Evolutionary conservation across 1,140 invertebrate genomes (phyloP), one percentile per base, ranked within the genome.

Genomic region (Aporrectodea caliginosa): DNA sequence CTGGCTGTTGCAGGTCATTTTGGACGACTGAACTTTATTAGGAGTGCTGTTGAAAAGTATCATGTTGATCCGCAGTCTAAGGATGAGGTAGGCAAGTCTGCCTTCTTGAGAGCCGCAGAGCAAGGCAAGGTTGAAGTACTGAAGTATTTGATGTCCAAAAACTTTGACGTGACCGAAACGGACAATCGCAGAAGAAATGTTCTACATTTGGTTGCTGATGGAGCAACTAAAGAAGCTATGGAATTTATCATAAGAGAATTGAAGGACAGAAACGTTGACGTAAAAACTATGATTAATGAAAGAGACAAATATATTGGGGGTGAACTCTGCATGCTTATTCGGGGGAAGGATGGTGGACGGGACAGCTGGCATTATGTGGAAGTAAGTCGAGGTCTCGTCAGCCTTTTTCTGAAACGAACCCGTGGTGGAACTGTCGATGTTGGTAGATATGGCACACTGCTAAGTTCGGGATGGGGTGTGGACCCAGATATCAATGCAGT

Each of bases 321-420:
- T 6, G 43, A 58, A 22, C 43, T 58, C 6, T 58, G 43, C 43
- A 58, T 58, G 43, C 22, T 58, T 6, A 58, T 58, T 58, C 43
- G 43, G 22, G 43, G 43, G 6, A 58, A 58, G 43, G 43, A 58
- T 22, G 22, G 22, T 34, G 80, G 71, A 2, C 14, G 29, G 32
- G n/a, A 72, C 31, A 32, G n/a, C 70, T 72, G 70, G 70, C n/a
- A 72, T 27, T 72, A 72, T n/a, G 70, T 72, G 2, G 70, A 72
- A 32, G 70, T 72, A 2, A 72, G 70, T 29, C n/a, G 70, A 6
- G 32, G 32, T 12, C n/a, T 72, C n/a, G 27, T 72, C 2, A 14
- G 27, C 70, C 2, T 72, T 6, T 72, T 72, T 27, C 2, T 32
- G 32, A 72, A 72, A n/a, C 2, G 27, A n/a, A 72, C 70, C 31